Percentiles rank a stretch among this genome's conserved stretches.
Conservation (phyloP, 1,140 invertebrate genomes). For the Daktulosphaira vitifoliae region DNA sequence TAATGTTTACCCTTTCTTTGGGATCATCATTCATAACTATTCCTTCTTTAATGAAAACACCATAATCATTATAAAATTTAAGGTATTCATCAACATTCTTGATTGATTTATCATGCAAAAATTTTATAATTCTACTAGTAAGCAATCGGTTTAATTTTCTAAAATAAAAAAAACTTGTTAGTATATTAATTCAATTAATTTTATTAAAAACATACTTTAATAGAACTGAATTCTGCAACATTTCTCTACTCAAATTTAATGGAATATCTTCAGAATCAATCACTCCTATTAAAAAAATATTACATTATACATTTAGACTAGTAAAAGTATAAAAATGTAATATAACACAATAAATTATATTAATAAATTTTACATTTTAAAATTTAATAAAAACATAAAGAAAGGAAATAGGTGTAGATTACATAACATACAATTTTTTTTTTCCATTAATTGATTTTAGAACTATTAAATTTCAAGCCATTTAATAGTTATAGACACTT, state of each 20-base stretch:
- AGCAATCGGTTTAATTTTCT: slow-evolving; percentile 78
- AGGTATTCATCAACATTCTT: slow-evolving; percentile 76
- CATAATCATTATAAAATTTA: slow-evolving; percentile 85
- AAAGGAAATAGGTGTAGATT: no score
- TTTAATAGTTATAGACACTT: no score
- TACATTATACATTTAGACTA: no score
- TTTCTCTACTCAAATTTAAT: slow-evolving; percentile 88
- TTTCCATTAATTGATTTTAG: no score
- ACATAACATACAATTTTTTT: no score
- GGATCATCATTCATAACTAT: slow-evolving; percentile 75
- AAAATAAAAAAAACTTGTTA: slow-evolving; percentile 38
- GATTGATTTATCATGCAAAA: slow-evolving; percentile 71
- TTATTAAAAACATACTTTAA: slow-evolving; percentile 47
- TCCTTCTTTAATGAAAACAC: slow-evolving; percentile 89
- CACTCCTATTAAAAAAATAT: slow-evolving; percentile 55
- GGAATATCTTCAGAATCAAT: slow-evolving; percentile 98
- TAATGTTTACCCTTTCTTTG: slow-evolving; percentile 61
- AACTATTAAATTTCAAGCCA: no score
- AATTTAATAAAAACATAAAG: no score
- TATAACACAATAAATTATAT: no score
- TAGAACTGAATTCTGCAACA: slow-evolving; percentile 85
- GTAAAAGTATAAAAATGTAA: no score
- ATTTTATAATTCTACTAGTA: slow-evolving; percentile 75
- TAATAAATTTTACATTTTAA: no score
- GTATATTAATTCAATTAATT: slow-evolving; percentile 31